Base-by-base conservation (phyloP, 2,797 vertebrate species). In the Melanotaenia pygmaea region DNA sequence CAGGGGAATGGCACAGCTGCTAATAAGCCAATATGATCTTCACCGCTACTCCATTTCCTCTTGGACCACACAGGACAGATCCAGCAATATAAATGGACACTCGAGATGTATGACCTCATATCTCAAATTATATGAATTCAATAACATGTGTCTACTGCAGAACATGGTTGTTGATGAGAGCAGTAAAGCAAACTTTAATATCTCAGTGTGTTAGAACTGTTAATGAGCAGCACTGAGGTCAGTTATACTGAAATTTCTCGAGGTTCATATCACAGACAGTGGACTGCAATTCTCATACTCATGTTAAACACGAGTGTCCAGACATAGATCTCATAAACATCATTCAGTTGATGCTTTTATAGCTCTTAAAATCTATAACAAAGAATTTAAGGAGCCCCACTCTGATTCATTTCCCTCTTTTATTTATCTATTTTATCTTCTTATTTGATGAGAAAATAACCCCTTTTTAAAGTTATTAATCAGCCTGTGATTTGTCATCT, bases 181-280 rank as follows among this genome's bases (percentile, higher is more conserved):
- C 84, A 70, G 88, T 92, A 91, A 93, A 93, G 84, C 88, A 86
- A 90, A 88, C 88, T 91, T 91, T 91, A 92, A 94, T 92, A 90
- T 89, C 92, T 74, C 74, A 80, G 81, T 89, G 80, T 90, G 88
- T 92, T 91, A 86, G 64, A 90, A 78, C 37, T 72, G 79, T 81
- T 93, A 91, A 93, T 88, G 83, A 88, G 79, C 80, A 71, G 82
- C 22, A 47, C 71, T 65, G 74, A 62, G 80, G 72, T 70, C 60
- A 67, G 81, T 72, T 62, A 12, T 74, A 84, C 76, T 72, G 67
- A 88, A 92, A 89, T 80, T 94, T 67, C 79, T 79, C 71, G 43
- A n/a, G 9, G 35, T 77, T 64, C 76, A 67, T 61, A 67, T 76
- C 73, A 30, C n/a, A 71, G 63, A 71, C 74, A 63, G 24, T 37